Conservation (phyloP, 2,113 vertebrate species). For the Gadus macrocephalus region DNA sequence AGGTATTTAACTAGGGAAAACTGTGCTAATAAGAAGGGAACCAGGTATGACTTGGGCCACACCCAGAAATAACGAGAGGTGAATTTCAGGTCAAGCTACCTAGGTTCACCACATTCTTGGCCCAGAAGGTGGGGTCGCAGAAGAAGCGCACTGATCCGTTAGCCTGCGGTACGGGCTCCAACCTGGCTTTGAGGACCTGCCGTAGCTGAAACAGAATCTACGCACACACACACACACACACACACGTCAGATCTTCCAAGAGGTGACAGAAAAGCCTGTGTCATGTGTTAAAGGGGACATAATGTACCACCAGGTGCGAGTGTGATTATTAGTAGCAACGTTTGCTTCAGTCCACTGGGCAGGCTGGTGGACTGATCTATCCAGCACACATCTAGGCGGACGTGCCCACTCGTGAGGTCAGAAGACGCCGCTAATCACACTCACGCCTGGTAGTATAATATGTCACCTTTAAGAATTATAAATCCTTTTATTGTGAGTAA, state of each 20-base stretch:
- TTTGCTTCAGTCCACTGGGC: no score
- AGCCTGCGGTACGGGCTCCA: slow-evolving; percentile 90
- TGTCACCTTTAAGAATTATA: neutral
- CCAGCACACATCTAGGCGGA: no score
- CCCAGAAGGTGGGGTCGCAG: slow-evolving; percentile 98
- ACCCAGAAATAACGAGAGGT: no score
- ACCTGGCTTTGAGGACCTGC: slow-evolving; percentile 88
- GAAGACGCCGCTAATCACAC: no score
- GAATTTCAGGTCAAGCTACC: slow-evolving; percentile 73
- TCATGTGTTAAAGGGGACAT: neutral
- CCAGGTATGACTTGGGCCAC: no score
- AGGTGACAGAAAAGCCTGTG: neutral
- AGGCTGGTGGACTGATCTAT: no score
- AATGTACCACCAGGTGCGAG: no score
- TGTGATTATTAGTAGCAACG: no score
- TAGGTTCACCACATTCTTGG: slow-evolving; percentile 97
- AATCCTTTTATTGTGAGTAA: neutral
- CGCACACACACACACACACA: slow-evolving; percentile 9
- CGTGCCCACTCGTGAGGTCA: no score
- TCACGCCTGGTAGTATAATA: no score
- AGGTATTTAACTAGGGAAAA: no score
- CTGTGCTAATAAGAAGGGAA: no score
- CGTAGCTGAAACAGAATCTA: slow-evolving; percentile 95
- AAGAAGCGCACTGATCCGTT: slow-evolving; percentile 95
- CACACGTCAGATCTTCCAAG: neutral